Evolutionary conservation across 2,797 vertebrate species (phyloP), one percentile per base, ranked within the genome.

Genomic region (Lycodopsis pacificus): DNA sequence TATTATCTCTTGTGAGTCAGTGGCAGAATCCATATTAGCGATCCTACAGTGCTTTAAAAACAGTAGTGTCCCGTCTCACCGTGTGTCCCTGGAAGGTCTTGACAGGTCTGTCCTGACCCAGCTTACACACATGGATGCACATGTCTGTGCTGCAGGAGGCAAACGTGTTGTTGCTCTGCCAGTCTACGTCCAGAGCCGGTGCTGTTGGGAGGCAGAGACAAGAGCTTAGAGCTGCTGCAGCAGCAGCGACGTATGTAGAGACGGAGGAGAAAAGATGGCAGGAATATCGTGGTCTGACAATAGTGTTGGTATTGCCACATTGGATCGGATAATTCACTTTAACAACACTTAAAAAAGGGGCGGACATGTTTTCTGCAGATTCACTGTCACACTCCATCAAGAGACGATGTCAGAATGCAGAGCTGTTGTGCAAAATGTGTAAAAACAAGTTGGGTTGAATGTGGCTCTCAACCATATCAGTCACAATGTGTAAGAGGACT

Each of bases 1-100:
- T 25, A 36, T 6, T 59, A 63, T 32, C 20, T 58, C 5, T 8
- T 19, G 30, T 1, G 48, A 57, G 32, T 51, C 25, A 36, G 20
- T 40, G 19, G 0, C 54, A 73, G 12, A 27, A 27, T 36, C 54
- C 25, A 40, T 9, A 34, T 62, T 0, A 73, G n/a, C 34, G n/a
- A 30, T 46, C 1, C 19, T 8, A 51, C 34, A 59, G n/a, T 20
- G n/a, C n/a, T 34, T 40, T 8, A 56, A n/a, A 32, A 25, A 57
- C 7, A 22, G 14, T 10, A 22, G n/a, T 13, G 25, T 11, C 15
- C n/a, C 12, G 61, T 65, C 91, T 91, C 94, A 99, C 98, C 93
- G 98, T 99, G 94, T 99, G 98, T 92, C 98, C 98, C 95, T 99
- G 97, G 96, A 99, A 99, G 93, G 98, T 99, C 94, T 99, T 99